Base-by-base conservation (phyloP, 2,113 vertebrate genomes). In the Pipra filicauda region DNA sequence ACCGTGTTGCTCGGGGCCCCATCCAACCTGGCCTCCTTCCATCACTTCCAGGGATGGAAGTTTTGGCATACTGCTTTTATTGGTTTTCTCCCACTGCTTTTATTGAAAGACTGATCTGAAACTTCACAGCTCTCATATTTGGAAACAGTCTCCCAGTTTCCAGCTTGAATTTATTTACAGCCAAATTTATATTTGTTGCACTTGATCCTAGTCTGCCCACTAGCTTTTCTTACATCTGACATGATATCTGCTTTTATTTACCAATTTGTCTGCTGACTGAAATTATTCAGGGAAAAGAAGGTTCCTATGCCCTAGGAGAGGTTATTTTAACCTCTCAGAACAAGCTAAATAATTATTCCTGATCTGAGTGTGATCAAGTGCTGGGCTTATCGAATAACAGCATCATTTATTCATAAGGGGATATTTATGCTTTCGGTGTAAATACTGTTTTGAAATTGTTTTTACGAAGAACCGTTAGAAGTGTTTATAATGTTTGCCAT, bases 251-350 rank as follows among this genome's bases (percentile, higher is more conserved):
- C 44, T 85, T 91, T 90, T 85, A 49, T 69, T 93, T 90, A 62
- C 70, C 62, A 13, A 1, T 91, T 96, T 69, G 8, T 55, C 70
- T 72, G 90, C 94, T 95, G 74, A 41, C 15, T 28, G 81, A 35
- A 89, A 82, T 92, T 69, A 87, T 72, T 52, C 24, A 61, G 14
- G 26, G 49, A 52, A 70, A 89, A 67, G 30, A 87, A 55, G 61
- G 77, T 83, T 91, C 65, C 69, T 11, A 12, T 89, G 51, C 57
- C 48, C 39, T 28, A 35, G 14, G 15, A 41, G 58, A 70, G 26
- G 46, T 85, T 95, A 57, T 84, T 93, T 82, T 85, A 87, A 92
- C 89, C 91, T 78, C 61, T 78, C 15, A 54, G 77, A 85, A 93
- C 61, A 39, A 87, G n/a, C 61, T 79, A 65, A 92, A 41, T 74